Conservation (phyloP, 2,797 vertebrate species). For the Anabas testudineus region DNA sequence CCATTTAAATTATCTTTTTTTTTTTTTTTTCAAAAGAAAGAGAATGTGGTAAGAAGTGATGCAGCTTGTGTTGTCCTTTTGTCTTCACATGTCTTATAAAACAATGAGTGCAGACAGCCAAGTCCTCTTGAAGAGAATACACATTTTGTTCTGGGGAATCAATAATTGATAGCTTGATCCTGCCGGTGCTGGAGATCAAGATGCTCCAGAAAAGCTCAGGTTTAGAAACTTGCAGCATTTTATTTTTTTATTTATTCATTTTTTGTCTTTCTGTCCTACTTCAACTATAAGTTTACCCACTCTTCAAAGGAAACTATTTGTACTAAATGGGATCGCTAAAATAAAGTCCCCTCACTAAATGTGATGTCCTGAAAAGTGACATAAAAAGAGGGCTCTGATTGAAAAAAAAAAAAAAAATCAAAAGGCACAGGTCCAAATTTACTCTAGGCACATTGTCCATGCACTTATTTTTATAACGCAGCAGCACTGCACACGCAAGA, state of each 20-base stretch:
- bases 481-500: slow-evolving; percentile 25
- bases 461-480: slow-evolving; percentile 40
- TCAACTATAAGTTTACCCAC: slow-evolving; percentile 35
- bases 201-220: slow-evolving; percentile 41
- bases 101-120: slow-evolving; percentile 45
- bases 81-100: slow-evolving; percentile 45
- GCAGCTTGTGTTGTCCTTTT: slow-evolving; percentile 13
- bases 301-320: slow-evolving; percentile 51
- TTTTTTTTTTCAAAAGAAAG: slow-evolving; percentile 36
- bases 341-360: slow-evolving; percentile 41
- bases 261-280: slow-evolving; percentile 55
- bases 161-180: slow-evolving; percentile 69
- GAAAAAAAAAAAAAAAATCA: not conserved
- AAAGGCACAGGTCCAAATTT: slow-evolving; percentile 51
- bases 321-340: slow-evolving; percentile 38
- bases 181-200: slow-evolving; percentile 57
- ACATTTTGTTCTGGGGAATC: slow-evolving; percentile 52
- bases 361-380: slow-evolving; percentile 56
- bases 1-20: slow-evolving; percentile 35
- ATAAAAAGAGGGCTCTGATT: slow-evolving; percentile 16
- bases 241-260: too few relatives aligned
- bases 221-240: slow-evolving; percentile 45
- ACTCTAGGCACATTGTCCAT: slow-evolving; percentile 44
- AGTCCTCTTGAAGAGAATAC: slow-evolving; percentile 36
- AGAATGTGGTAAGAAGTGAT: slow-evolving; percentile 28